A percentile compares a stretch with the other conserved stretches of the same genome.
Evolutionary conservation across 53 echinoderm and acorn worm species (phyloP).

Genomic region (Pentamera pediparva): DNA sequence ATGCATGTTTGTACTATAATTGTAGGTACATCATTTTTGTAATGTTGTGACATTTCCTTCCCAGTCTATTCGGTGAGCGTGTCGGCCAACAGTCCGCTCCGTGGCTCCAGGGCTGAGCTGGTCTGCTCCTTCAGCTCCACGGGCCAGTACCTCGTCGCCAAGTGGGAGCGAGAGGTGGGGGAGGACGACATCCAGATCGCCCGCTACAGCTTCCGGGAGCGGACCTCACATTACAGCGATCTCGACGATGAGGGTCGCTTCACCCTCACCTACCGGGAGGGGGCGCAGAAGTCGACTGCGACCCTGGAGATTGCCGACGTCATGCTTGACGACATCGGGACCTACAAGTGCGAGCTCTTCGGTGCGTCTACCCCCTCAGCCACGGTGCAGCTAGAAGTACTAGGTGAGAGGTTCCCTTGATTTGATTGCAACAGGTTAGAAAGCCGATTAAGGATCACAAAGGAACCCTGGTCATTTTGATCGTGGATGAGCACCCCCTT

Average conservation of each 20-base stretch:
- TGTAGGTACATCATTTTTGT: too few relatives aligned
- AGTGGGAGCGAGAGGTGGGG: conserved; percentile 19
- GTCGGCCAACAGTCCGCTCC: conserved; percentile 2
- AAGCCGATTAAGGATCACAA: too few relatives aligned
- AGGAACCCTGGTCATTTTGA: too few relatives aligned
- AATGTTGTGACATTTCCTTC: too few relatives aligned
- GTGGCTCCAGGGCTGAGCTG: neutral
- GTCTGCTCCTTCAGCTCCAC: neutral
- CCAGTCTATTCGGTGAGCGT: neutral
- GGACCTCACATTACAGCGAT: neutral
- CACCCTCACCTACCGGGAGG: neutral
- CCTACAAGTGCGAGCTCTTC: conserved; percentile 11
- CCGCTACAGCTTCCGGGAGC: neutral
- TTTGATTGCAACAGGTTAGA: too few relatives aligned
- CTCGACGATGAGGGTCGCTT: conserved; percentile 4
- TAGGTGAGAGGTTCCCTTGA: neutral
- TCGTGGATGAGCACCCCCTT: too few relatives aligned
- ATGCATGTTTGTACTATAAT: too few relatives aligned
- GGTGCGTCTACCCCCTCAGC: neutral
- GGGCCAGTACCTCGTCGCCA: neutral
- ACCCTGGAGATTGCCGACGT: conserved; percentile 2
- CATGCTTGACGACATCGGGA: conserved; percentile 5
- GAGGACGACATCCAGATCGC: neutral
- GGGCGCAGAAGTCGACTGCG: neutral
- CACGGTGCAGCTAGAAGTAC: neutral